These are phyloP conservation scores for Labeo rohita DNA, from an alignment of 2,113 vertebrate species.

Conservation along the genomic window DNA sequence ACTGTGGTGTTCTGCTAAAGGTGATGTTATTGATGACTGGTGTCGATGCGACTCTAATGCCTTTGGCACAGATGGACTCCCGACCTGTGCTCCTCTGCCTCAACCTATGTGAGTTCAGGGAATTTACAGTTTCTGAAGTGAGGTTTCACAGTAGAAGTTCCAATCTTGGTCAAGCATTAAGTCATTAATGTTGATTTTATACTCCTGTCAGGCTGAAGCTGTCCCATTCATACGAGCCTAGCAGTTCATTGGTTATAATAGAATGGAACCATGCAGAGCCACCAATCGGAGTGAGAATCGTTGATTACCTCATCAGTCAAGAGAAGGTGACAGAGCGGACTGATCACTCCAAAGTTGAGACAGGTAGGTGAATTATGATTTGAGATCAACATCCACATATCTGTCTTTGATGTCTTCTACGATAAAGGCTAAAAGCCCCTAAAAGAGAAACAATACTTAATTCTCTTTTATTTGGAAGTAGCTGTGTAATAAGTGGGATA, in stretches of 20 bases:
- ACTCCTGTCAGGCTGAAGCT: conserved; percentile 81
- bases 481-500: conserved; percentile 1
- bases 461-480: not conserved
- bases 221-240: conserved; percentile 91
- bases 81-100: conserved; percentile 92
- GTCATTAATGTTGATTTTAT: not conserved
- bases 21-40: conserved; percentile 98
- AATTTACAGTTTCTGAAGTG: not conserved
- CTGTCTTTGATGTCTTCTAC: not conserved
- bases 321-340: conserved; percentile 94
- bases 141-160: not conserved
- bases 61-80: conserved; percentile 91
- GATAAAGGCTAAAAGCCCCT: not conserved
- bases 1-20: conserved; percentile 95
- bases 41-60: conserved; percentile 95
- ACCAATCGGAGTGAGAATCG: conserved; percentile 91
- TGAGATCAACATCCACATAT: not conserved
- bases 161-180: not conserved
- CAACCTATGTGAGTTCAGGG: conserved; percentile 83
- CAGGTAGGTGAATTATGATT: conserved; percentile 73
- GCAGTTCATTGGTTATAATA: conserved; percentile 93
- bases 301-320: conserved; percentile 96
- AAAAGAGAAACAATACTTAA: not conserved
- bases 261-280: conserved; percentile 96
- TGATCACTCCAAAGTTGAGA: conserved; percentile 97